Evolutionary conservation across 2,113 vertebrate genomes (phyloP), one percentile per base, ranked within the genome.

Genomic region (Eretmochelys imbricata): DNA sequence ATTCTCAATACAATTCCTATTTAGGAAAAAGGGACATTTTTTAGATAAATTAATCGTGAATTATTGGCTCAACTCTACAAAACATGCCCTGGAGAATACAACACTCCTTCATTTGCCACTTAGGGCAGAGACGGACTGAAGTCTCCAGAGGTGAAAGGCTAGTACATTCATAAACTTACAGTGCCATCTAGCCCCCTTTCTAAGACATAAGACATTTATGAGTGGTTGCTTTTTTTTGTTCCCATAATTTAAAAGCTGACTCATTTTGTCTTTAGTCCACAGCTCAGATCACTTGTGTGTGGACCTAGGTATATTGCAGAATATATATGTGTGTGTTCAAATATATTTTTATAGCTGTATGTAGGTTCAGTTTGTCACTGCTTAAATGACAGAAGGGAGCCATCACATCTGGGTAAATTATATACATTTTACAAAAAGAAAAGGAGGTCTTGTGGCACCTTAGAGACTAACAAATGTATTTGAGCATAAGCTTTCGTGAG

Each of bases 141-240:
- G 80, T 75, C 95, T 96, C 79, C 84, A 10, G 94, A 93, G 90
- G 91, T 55, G 54, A 89, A 95, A 89, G 79, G 62, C 82, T 93
- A 50, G 89, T 87, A 78, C 91, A 96, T 97, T 96, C 90, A 95
- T 95, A 95, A 97, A 96, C 88, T 97, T 93, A 97, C 88, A 97
- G 96, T 97, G 97, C 96, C 97, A 97, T 93, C 97, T 97, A 97
- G 97, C 96, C 96, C 96, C 16, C 3, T 93, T 78, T 78, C 82
- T 85, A 62, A 94, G 93, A 94, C 93, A 95, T 79, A 95, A 95
- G 89, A 53, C 93, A 17, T 90, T 80, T 88, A 49, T 55, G 93
- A 95, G 93, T 42, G 82, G 93, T 88, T 97, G 96, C 95, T 97
- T 94, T 94, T 53, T 96, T 97, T 95, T 95, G 92, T 95, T 96